Conservation (phyloP, 2,113 vertebrate species). For the Anolis sagrei region DNA sequence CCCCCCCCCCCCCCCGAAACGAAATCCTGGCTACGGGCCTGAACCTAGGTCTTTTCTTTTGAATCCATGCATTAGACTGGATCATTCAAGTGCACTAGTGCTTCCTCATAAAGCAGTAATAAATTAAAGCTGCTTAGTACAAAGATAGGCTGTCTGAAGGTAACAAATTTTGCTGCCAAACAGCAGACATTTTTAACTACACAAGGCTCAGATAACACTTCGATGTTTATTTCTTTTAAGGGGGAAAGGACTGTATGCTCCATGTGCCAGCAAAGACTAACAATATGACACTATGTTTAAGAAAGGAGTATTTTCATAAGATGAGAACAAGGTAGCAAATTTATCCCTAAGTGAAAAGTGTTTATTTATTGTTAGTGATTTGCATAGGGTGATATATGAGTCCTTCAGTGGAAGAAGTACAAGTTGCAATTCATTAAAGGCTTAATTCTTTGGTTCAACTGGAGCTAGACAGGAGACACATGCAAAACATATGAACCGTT, state of each 20-base stretch:
- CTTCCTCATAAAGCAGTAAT: slow-evolving; percentile 31
- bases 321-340: slow-evolving; percentile 56
- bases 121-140: slow-evolving; percentile 46
- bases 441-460: neutral
- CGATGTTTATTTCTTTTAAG: slow-evolving; percentile 59
- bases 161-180: slow-evolving; percentile 42
- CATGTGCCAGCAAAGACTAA: slow-evolving; percentile 36
- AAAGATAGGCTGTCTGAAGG: slow-evolving; percentile 38
- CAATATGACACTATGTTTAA: slow-evolving; percentile 59
- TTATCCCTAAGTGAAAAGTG: slow-evolving; percentile 25
- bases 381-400: slow-evolving; percentile 24
- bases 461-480: neutral
- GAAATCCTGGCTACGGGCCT: too few relatives aligned
- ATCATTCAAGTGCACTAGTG: neutral
- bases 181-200: slow-evolving; percentile 43
- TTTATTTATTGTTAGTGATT: slow-evolving; percentile 60
- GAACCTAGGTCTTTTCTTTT: slow-evolving; percentile 6
- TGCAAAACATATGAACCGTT: slow-evolving; percentile 6
- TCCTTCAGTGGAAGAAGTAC: slow-evolving; percentile 17
- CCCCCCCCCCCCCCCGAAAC: too few relatives aligned
- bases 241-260: slow-evolving; percentile 36
- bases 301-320: slow-evolving; percentile 56
- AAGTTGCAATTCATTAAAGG: slow-evolving; percentile 5
- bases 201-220: slow-evolving; percentile 46
- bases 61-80: neutral